Base-by-base conservation (phyloP, 1,140 invertebrate species). In the Cydia fagiglandana region DNA sequence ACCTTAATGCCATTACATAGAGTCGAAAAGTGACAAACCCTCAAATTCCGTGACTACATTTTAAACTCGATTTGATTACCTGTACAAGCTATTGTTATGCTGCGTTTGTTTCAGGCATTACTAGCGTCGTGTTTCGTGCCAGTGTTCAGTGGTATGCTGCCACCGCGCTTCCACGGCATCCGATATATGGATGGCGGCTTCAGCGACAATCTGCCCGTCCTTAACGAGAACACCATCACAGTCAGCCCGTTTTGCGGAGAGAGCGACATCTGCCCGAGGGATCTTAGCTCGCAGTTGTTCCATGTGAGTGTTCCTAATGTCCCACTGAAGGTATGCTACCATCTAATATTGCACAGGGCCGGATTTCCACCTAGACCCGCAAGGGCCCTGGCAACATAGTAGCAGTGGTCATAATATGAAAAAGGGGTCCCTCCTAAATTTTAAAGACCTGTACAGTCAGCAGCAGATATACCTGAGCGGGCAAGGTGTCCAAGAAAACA, bases 191-290 rank as follows among this genome's bases (percentile, higher is more conserved):
- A 99, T 90, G 99, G 99, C 38, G 98, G 98, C 6, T 97, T 99
- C 84, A 98, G 97, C 75, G 97, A 99, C 83, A 99, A 99, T 94
- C 93, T 99, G 80, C 98, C 98, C 2, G 96, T 97, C 2, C 89
- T 99, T 13, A 98, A 99, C 90, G 96, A 98, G 86, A 96, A 99
- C 85, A 99, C 99, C 0, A 96, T 99, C 75, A 99, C 98, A 0
- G 97, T 99, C 28, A 98, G 97, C 85, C 99, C 99, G 0, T 99
- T 99, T 93, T 98, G 98, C 85, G 99, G 99, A 0, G 98, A 99
- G 91, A 98, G 96, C 86, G 99, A 99, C 88, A 99, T 99, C 81
- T 99, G 99, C 93, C 99, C 99, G 0, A 94, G 96, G 73, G 99
- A 99, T 91, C 94, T 96, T 75, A 97, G 96, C 76, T 96, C 96